Conservation (phyloP, 2,113 vertebrate species). For the Hyperoodon ampullatus region DNA sequence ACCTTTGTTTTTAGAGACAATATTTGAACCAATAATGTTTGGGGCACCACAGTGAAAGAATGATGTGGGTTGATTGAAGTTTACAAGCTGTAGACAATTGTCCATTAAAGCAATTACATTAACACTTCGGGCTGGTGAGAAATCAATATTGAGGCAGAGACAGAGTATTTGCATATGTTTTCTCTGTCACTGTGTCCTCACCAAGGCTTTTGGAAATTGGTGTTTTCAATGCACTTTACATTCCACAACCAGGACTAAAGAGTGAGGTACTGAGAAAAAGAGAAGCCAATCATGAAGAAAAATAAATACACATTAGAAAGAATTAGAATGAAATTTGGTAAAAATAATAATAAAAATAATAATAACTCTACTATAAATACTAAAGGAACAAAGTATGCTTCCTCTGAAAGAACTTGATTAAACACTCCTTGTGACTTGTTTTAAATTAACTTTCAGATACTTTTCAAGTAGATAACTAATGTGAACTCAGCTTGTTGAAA, state of each 20-base stretch:
- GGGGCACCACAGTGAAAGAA: conserved; percentile 42
- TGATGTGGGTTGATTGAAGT: conserved; percentile 35
- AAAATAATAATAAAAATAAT: not conserved
- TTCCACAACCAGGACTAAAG: not conserved
- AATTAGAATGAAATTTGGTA: conserved; percentile 9
- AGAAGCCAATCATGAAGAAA: conserved; percentile 8
- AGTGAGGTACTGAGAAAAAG: not conserved
- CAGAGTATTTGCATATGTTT: conserved; percentile 52
- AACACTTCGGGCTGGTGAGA: conserved; percentile 26
- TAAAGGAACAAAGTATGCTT: conserved; percentile 24
- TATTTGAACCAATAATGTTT: conserved; percentile 67
- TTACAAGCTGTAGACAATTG: conserved; percentile 74
- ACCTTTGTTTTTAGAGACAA: conserved; percentile 58
- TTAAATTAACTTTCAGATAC: conserved; percentile 54
- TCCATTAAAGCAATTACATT: conserved; percentile 71
- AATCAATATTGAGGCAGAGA: conserved; percentile 74
- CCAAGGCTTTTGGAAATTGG: conserved; percentile 45
- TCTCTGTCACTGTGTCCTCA: not conserved
- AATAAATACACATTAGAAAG: conserved; percentile 5
- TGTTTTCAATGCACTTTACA: conserved; percentile 65
- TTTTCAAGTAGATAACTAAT: conserved; percentile 25
- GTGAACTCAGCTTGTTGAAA: conserved; percentile 43
- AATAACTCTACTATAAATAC: not conserved
- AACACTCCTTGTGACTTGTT: conserved; percentile 11
- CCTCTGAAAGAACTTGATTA: conserved; percentile 70